Evolutionary conservation across 2,797 vertebrate genomes (phyloP), one percentile per base, ranked within the genome.

Genomic region (Gallirallus australis): DNA sequence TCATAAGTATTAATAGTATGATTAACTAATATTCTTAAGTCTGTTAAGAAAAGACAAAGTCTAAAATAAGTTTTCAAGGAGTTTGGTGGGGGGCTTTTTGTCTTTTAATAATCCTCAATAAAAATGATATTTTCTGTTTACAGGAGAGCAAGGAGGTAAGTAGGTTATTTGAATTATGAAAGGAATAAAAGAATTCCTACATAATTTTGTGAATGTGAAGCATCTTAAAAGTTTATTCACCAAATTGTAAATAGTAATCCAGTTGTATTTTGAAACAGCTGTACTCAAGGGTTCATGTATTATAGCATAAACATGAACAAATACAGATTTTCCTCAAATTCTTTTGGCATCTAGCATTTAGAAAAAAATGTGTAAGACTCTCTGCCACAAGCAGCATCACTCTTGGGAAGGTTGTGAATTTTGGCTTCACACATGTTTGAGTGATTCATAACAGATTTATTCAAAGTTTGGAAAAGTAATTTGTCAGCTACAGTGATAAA

Each of bases 121-220:
- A 87, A 91, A 91, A 60, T 40, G 11, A 8, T 93, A 40, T 94
- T 94, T 95, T 97, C 91, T 95, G 4, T 94, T 97, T 97, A 92
- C 96, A 98, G 98, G 98, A 98, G 91, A 98, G 94, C 94, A 96
- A 97, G 92, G 98, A 98, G 93, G 98, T 98, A 97, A 97, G 98
- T 97, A 52, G 75, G 31, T 87, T 64, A 61, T 86, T 71, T 95
- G 82, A 95, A 78, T 64, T 96, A 85, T 61, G 57, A 92, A 96
- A 94, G 81, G 84, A 97, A 91, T 84, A 28, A 71, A 88, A 79
- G 50, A 80, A 23, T 40, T 83, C 45, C 63, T 87, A 19, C 60
- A 20, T 87, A 80, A 72, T 94, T 82, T 86, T 78, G 64, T 59
- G 78, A 98, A 97, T 70, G 53, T 85, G 61, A 89, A 84, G 21